A percentile compares a stretch with the other conserved stretches of the same genome.
These are phyloP conservation scores for Augochlora pura DNA, from an alignment of 1,140 invertebrate species.

Conservation along the genomic window DNA sequence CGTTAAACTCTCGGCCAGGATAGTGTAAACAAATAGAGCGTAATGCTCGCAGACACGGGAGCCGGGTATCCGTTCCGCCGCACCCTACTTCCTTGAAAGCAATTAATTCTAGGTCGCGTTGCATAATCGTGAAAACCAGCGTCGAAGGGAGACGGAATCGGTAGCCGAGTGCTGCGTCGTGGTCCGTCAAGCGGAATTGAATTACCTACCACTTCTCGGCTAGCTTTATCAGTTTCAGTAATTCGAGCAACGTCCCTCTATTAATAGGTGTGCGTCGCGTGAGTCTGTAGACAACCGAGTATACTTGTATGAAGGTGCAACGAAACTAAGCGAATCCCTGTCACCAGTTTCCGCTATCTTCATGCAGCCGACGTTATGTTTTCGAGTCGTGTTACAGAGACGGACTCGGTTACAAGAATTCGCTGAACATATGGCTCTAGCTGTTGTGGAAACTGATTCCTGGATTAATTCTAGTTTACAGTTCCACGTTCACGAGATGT, in stretches of 20 bases:
- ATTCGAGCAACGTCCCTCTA: slow-evolving; percentile 29
- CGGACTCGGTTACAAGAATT: neutral
- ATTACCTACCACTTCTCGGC: slow-evolving; percentile 28
- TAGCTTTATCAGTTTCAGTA: slow-evolving; percentile 39
- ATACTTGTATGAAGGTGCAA: neutral
- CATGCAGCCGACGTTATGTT: slow-evolving; percentile 10
- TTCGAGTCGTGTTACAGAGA: slow-evolving; percentile 4
- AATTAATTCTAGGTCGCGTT: slow-evolving; percentile 51
- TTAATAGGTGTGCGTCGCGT: slow-evolving; percentile 12
- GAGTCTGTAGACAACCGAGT: too few relatives aligned
- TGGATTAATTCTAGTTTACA: neutral
- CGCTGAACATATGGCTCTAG: neutral
- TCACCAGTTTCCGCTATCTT: slow-evolving; percentile 3
- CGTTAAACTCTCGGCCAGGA: neutral
- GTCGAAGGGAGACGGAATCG: slow-evolving; percentile 18
- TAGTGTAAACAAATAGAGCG: slow-evolving; percentile 10
- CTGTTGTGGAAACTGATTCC: neutral
- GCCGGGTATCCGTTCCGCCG: slow-evolving; percentile 14
- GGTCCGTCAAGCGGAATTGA: slow-evolving; percentile 30
- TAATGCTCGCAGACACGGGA: neutral
- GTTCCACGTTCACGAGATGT: too few relatives aligned
- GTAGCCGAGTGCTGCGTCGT: neutral
- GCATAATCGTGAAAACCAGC: slow-evolving; percentile 21
- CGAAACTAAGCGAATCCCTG: neutral
- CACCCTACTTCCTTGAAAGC: slow-evolving; percentile 53